These are phyloP conservation scores for Stenchaetothrips biformis DNA, from an alignment of 2,888 invertebrate species.

Conservation along the genomic window DNA sequence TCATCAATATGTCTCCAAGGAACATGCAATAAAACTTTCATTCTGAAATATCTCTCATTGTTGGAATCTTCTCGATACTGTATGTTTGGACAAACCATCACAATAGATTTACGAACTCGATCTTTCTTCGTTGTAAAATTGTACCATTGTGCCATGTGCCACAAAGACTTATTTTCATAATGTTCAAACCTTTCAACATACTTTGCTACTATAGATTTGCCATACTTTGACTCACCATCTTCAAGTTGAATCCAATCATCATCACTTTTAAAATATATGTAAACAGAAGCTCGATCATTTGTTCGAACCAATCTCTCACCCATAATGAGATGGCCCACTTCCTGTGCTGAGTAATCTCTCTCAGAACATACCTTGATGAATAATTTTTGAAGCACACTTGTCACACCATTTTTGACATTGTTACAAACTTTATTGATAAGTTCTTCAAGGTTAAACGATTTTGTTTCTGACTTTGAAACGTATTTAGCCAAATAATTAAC, in stretches of 20 bases:
- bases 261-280: not conserved
- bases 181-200: no score
- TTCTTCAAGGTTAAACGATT: not conserved
- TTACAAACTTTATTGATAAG: not conserved
- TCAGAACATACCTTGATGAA: constrained; percentile 26
- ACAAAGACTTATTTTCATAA: no score
- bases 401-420: not conserved
- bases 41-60: no score
- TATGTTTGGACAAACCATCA: no score
- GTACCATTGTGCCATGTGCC: no score
- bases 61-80: no score
- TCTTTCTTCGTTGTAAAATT: no score
- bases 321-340: constrained; percentile 16
- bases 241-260: constrained; percentile 27
- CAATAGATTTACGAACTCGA: no score
- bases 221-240: no score
- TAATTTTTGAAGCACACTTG: constrained; percentile 10
- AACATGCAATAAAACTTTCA: not conserved
- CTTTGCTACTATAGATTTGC: no score
- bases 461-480: constrained; percentile 31
- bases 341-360: constrained; percentile 25
- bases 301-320: not conserved
- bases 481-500: constrained; percentile 34
- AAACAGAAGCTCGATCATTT: not conserved
- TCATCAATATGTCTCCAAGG: not conserved